Percentiles rank a stretch among this genome's conserved stretches.
phyloP scores from a whole-genome alignment of 2,888 invertebrate species.

The Gryllus longicercus region DNA sequence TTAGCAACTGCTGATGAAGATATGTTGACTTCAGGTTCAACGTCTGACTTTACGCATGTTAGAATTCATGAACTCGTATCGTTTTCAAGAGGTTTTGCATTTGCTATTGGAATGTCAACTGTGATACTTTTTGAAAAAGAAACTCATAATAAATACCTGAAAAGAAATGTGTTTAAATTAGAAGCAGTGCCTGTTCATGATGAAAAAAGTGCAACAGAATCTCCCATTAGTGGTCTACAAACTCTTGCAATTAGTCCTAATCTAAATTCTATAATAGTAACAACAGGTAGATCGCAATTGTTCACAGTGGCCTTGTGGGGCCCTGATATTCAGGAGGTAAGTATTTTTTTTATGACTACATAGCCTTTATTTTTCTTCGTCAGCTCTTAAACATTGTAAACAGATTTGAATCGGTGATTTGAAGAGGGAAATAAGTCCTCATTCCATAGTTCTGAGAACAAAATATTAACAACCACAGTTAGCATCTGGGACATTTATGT shows the following conservation, averaged over 20 bases:
- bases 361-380: not conserved
- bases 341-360: not conserved
- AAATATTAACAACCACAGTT: too few species aligned
- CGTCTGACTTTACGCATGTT: too few species aligned
- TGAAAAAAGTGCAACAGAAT: constrained; percentile 41
- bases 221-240: constrained; percentile 51
- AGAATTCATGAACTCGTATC: not conserved
- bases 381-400: too few species aligned
- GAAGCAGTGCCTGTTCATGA: constrained; percentile 44
- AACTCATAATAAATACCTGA: constrained; percentile 65
- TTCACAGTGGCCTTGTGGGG: not conserved
- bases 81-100: constrained; percentile 63
- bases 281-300: constrained; percentile 41
- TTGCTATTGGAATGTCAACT: constrained; percentile 66
- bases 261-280: constrained; percentile 60
- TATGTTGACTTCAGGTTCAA: too few species aligned
- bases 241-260: constrained; percentile 57
- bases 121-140: constrained; percentile 81
- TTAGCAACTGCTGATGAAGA: too few species aligned
- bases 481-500: too few species aligned
- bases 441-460: too few species aligned
- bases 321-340: not conserved
- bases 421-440: too few species aligned
- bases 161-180: constrained; percentile 58
- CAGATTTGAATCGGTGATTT: too few species aligned